These are phyloP conservation scores for Agriotes lineatus DNA, from an alignment of 2,888 invertebrate species.

Conservation along the genomic window DNA sequence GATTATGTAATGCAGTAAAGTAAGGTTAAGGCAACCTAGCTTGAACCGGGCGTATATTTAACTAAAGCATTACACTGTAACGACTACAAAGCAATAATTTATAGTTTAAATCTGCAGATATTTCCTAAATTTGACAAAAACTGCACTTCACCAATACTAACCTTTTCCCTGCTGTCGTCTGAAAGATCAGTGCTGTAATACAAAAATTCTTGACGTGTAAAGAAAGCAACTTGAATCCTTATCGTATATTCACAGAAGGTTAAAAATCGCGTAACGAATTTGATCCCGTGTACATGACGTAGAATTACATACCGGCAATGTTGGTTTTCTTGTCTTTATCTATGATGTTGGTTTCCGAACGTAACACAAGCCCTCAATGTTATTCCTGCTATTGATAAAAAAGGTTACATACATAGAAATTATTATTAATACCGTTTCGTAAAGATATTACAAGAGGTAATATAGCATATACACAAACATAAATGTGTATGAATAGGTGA, in stretches of 20 bases:
- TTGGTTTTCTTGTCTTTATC: too few species aligned
- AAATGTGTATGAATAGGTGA: too few species aligned
- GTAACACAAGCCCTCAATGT: too few species aligned
- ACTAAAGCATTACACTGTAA: too few species aligned
- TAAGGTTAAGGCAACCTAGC: not conserved
- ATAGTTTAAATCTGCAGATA: not conserved
- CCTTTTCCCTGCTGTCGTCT: constrained; percentile 11
- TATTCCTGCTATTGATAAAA: too few species aligned
- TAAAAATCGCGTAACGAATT: not conserved
- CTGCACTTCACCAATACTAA: not conserved
- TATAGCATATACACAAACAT: too few species aligned
- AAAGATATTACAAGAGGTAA: too few species aligned
- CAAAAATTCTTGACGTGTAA: not conserved
- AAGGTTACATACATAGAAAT: too few species aligned
- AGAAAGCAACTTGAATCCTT: not conserved
- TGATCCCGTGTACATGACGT: not conserved
- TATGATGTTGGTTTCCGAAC: too few species aligned
- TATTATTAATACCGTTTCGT: too few species aligned
- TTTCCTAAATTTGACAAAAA: not conserved
- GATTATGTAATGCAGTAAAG: constrained; percentile 30
- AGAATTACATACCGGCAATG: too few species aligned
- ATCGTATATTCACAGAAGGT: not conserved
- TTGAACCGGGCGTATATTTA: too few species aligned
- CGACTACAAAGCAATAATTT: not conserved
- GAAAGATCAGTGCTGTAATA: constrained; percentile 8